These are phyloP conservation scores for Neocrepidodera transversa DNA, from an alignment of 2,888 invertebrate genomes.

Conservation along the genomic window DNA sequence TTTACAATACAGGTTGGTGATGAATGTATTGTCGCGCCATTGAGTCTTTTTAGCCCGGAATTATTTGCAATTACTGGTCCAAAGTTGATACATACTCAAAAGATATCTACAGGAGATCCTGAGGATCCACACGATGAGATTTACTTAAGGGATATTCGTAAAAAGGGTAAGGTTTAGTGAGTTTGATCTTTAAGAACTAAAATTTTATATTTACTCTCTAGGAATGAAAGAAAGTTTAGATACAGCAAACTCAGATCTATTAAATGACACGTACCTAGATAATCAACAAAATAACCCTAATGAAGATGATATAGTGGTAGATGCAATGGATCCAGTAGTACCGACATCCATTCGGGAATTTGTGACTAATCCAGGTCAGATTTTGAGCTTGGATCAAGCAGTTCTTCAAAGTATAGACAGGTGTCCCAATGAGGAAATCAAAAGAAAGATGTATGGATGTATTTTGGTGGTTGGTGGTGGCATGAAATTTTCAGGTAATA, in stretches of 20 bases:
- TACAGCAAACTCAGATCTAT: slow-evolving; percentile 58
- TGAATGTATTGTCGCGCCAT: slow-evolving; percentile 89
- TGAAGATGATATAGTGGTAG: slow-evolving; percentile 79
- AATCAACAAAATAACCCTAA: slow-evolving; percentile 63
- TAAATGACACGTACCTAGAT: slow-evolving; percentile 62
- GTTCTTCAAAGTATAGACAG: slow-evolving; percentile 87
- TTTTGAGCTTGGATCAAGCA: slow-evolving; percentile 88
- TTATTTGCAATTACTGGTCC: slow-evolving; percentile 83
- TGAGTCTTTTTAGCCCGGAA: slow-evolving; percentile 88
- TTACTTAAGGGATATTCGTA: slow-evolving; percentile 86
- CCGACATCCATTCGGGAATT: slow-evolving; percentile 66
- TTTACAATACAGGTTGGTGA: slow-evolving; percentile 85
- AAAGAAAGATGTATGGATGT: slow-evolving; percentile 92
- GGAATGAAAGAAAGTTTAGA: slow-evolving; percentile 68
- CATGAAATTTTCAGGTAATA: slow-evolving; percentile 74
- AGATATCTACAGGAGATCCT: slow-evolving; percentile 75
- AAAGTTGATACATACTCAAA: slow-evolving; percentile 77
- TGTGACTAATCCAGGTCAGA: slow-evolving; percentile 76
- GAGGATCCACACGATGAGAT: slow-evolving; percentile 95
- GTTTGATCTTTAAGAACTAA: too few species aligned
- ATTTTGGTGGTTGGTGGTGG: slow-evolving; percentile 92
- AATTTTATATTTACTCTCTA: too few species aligned
- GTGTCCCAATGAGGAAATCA: slow-evolving; percentile 79
- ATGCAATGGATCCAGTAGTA: slow-evolving; percentile 63
- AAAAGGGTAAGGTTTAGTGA: slow-evolving; percentile 62